Percentiles rank a stretch among this genome's conserved stretches.
phyloP scores from a whole-genome alignment of 2,888 invertebrate species.

The Argyra leucocephala region DNA sequence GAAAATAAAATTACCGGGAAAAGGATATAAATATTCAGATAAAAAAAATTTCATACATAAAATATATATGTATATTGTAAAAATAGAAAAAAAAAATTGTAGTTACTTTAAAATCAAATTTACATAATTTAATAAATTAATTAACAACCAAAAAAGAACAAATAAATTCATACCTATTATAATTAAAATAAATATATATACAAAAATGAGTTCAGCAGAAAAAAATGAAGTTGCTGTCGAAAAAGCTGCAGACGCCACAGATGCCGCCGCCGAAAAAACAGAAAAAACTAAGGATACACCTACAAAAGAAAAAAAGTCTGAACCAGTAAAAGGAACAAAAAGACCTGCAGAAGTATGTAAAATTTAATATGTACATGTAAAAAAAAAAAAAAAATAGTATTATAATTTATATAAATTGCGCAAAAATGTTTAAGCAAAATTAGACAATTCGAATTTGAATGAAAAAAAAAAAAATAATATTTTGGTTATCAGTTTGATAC shows the following conservation, averaged over 20 bases:
- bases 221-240: slow-evolving; percentile 70
- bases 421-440: background rate
- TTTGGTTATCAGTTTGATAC: background rate
- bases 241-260: slow-evolving; percentile 48
- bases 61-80: background rate
- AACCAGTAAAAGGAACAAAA: slow-evolving; percentile 61
- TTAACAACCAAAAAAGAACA: background rate
- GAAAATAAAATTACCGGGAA: background rate
- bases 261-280: slow-evolving; percentile 28
- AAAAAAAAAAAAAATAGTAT: slow-evolving; percentile 13
- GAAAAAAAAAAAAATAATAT: background rate
- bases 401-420: background rate
- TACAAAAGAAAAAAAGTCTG: slow-evolving; percentile 50
- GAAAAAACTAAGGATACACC: slow-evolving; percentile 50
- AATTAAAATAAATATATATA: background rate
- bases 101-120: background rate
- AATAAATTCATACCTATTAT: background rate
- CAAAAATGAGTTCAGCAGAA: slow-evolving; percentile 62
- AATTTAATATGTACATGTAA: slow-evolving; percentile 10
- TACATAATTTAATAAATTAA: background rate
- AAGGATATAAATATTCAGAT: slow-evolving; percentile 3
- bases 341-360: slow-evolving; percentile 69
- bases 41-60: background rate
- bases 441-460: background rate
- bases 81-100: background rate